Evolutionary conservation across 2,797 vertebrate genomes (phyloP).

Genomic region (Cuculus canorus): DNA sequence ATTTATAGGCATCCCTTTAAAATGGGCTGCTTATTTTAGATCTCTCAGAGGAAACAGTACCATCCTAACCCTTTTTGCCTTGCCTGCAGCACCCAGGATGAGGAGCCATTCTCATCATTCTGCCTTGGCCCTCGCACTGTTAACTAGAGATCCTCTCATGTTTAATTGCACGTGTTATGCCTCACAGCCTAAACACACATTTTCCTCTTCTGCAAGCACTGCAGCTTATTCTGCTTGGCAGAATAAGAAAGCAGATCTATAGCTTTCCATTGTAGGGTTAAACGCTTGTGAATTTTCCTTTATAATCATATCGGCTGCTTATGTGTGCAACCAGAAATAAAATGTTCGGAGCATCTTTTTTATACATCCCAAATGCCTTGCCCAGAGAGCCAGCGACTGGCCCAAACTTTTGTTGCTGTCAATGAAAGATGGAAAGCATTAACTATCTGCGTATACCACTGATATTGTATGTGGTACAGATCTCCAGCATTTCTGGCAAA

Average conservation of each 20-base stretch:
- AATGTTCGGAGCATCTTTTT: background rate
- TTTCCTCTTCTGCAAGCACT: background rate
- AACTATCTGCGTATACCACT: background rate
- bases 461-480: background rate
- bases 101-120: background rate
- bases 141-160: background rate
- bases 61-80: background rate
- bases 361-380: background rate
- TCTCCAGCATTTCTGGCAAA: background rate
- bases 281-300: background rate
- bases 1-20: background rate
- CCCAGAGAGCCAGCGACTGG: background rate
- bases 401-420: background rate
- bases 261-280: background rate
- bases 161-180: background rate
- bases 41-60: background rate
- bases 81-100: background rate
- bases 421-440: background rate
- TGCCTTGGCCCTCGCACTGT: accelerated
- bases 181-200: background rate
- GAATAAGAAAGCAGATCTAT: background rate
- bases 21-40: background rate
- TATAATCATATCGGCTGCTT: background rate
- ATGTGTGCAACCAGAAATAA: background rate
- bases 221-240: background rate